phyloP scores from a whole-genome alignment of 2,113 vertebrate genomes.

The Protomyctophum bolini region DNA sequence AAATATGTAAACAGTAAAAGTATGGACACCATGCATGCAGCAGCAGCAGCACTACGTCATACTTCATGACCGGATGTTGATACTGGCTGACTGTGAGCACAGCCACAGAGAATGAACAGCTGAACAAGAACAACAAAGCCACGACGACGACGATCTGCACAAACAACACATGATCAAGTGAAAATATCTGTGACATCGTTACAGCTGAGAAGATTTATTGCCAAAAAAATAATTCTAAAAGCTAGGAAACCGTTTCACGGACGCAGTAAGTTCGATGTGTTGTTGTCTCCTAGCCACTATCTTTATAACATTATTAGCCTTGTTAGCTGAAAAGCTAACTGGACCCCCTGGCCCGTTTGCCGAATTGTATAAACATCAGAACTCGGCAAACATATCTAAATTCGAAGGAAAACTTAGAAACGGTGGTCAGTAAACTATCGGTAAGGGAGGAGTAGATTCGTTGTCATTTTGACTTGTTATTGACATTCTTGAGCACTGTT shows the following conservation, averaged over 20 bases:
- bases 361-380: background rate
- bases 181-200: slow-evolving; percentile 30
- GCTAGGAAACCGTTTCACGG: slow-evolving; percentile 21
- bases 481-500: background rate
- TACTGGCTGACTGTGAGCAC: slow-evolving; percentile 26
- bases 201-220: background rate
- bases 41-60: slow-evolving; percentile 26
- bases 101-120: slow-evolving; percentile 66
- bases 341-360: background rate
- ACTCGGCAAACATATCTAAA: background rate
- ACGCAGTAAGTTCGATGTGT: background rate
- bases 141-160: slow-evolving; percentile 11
- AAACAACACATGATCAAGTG: slow-evolving; percentile 27
- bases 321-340: slow-evolving; percentile 55
- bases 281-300: slow-evolving; percentile 1
- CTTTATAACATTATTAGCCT: slow-evolving; percentile 19
- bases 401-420: background rate
- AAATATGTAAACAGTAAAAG: no score
- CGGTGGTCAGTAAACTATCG: no score
- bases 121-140: slow-evolving; percentile 75
- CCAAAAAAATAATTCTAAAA: background rate
- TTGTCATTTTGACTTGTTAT: background rate
- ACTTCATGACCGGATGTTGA: slow-evolving; percentile 73
- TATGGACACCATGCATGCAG: no score
- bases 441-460: no score